Evolutionary conservation across 2,888 invertebrate genomes (phyloP).

Genomic region (Resseliella maxima): DNA sequence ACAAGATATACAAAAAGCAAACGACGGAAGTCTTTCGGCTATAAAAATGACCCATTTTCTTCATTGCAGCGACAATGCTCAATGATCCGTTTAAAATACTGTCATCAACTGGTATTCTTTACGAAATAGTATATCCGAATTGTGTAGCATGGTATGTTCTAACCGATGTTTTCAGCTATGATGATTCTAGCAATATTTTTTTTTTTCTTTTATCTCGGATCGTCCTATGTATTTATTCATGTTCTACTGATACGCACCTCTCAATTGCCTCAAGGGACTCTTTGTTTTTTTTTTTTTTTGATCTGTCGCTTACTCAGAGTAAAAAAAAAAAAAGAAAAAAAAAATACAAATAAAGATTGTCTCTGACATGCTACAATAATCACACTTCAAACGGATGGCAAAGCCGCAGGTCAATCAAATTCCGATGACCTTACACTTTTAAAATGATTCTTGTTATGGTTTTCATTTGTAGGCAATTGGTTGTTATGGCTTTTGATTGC

Average conservation of each 20-base stretch:
- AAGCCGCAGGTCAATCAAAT: conserved; percentile 32
- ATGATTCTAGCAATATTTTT: not conserved
- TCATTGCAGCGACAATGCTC: not conserved
- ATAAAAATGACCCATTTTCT: conserved; percentile 49
- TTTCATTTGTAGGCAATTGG: not conserved
- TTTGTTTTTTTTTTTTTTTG: not conserved
- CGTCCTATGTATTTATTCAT: not conserved
- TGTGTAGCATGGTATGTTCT: not conserved
- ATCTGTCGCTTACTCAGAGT: no score
- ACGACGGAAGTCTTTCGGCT: not conserved
- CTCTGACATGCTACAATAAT: conserved; percentile 16
- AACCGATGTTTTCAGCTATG: not conserved
- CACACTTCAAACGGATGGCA: not conserved
- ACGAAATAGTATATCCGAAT: not conserved
- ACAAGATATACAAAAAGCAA: not conserved
- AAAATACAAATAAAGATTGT: not conserved
- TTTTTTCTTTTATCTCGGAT: not conserved
- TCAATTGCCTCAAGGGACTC: not conserved
- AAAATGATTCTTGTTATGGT: conserved; percentile 30
- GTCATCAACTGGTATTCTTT: not conserved
- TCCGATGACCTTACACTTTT: not conserved
- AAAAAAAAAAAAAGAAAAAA: no score
- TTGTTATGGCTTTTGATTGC: not conserved
- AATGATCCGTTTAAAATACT: conserved; percentile 40
- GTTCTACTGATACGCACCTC: conserved; percentile 6